A percentile compares a stretch with the other conserved stretches of the same genome.
phyloP scores from a whole-genome alignment of 2,888 invertebrate species.

The Mimumesa dahlbomi region DNA sequence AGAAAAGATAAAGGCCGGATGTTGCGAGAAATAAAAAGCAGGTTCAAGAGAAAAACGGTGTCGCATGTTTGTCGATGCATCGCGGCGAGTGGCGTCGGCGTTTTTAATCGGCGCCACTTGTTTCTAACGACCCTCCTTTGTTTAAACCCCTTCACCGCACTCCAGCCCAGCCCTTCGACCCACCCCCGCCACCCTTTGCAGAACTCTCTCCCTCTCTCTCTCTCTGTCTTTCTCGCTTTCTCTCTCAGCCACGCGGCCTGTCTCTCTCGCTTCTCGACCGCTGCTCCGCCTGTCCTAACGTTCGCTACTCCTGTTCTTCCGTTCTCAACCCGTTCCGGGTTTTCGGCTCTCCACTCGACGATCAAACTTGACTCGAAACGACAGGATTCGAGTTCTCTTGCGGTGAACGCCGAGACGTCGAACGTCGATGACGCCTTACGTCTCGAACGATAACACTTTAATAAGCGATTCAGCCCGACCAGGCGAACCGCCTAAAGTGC shows the following conservation, averaged over 20 bases:
- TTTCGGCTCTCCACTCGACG: too few species aligned
- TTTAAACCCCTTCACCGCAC: conserved; percentile 65
- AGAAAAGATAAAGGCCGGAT: neutral
- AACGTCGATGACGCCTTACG: neutral
- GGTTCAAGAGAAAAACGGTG: conserved; percentile 48
- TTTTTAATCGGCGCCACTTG: conserved; percentile 78
- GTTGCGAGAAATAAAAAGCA: conserved; percentile 16
- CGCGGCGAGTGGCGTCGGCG: conserved; percentile 68
- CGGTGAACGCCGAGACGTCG: neutral
- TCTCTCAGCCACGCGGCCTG: conserved; percentile 11
- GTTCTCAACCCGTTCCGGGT: too few species aligned
- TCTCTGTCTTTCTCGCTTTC: conserved; percentile 23
- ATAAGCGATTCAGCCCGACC: conserved; percentile 26
- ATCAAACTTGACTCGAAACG: neutral
- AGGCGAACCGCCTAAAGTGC: conserved; percentile 13
- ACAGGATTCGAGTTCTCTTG: neutral
- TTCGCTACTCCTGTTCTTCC: neutral
- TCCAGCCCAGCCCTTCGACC: neutral
- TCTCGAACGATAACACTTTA: neutral
- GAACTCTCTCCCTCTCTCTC: conserved; percentile 13
- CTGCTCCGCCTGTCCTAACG: neutral
- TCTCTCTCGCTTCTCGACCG: too few species aligned
- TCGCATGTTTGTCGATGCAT: conserved; percentile 72
- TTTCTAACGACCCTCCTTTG: conserved; percentile 77
- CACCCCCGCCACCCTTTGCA: neutral